These are phyloP conservation scores for Xiphophorus maculatus DNA, from an alignment of 2,113 vertebrate species.

Conservation along the genomic window DNA sequence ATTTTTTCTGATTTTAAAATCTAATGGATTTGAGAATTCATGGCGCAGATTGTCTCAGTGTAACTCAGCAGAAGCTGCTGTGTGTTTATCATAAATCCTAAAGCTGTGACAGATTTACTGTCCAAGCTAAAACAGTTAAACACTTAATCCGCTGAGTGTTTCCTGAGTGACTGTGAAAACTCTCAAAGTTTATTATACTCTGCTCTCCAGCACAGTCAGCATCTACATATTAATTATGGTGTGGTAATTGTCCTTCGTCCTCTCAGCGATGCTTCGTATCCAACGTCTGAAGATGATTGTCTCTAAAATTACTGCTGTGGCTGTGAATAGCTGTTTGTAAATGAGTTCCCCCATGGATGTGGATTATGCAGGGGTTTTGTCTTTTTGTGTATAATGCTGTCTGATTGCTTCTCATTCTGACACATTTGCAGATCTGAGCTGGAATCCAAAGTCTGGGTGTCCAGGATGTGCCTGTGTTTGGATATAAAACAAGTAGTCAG, in stretches of 20 bases:
- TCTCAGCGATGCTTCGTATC: constrained; percentile 35
- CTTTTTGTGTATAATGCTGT: constrained; percentile 1
- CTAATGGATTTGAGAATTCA: constrained; percentile 17
- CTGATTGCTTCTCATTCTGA: constrained; percentile 9
- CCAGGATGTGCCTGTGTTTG: background rate
- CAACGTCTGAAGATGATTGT: constrained; percentile 36
- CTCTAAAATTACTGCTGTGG: constrained; percentile 34
- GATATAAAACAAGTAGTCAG: background rate
- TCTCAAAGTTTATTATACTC: background rate
- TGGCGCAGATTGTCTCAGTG: background rate
- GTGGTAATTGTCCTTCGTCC: constrained; percentile 11
- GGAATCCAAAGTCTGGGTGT: no score
- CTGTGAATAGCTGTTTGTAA: constrained; percentile 50
- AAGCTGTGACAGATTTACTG: background rate
- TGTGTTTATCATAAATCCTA: constrained; percentile 21
- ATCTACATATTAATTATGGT: constrained; percentile 22
- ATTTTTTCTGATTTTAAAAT: background rate
- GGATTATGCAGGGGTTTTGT: background rate
- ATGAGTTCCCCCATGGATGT: constrained; percentile 31
- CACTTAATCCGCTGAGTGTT: constrained; percentile 2
- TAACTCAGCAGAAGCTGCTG: constrained; percentile 9
- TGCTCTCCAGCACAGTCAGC: background rate
- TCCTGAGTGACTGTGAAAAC: constrained; percentile 9
- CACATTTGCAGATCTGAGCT: background rate
- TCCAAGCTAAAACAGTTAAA: constrained; percentile 16